Base-by-base conservation (phyloP, 1,140 invertebrate species). In the Lasioglossum baleicum region DNA sequence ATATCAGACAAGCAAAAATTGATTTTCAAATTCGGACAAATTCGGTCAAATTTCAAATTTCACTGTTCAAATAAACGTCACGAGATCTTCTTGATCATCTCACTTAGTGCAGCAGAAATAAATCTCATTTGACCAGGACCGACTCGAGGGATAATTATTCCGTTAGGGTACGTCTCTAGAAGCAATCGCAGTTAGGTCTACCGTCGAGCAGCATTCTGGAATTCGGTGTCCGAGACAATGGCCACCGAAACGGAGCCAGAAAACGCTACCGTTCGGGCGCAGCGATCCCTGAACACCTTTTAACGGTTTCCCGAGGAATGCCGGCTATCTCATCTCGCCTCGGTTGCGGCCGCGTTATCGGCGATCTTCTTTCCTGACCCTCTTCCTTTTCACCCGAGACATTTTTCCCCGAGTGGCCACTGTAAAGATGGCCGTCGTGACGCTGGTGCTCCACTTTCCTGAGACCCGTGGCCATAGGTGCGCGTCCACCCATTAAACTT, bases 261-360 rank as follows among this genome's bases (percentile, higher is more conserved):
- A 26, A 67, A 48, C 65, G 5, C n/a, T 67, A 51, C n/a, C 26
- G 48, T 26, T n/a, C 15, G 15, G 61, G 31, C 58, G 42, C 22
- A 64, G 48, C 56, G 17, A 42, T 63, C 58, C 58, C 17, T 26
- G 53, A 40, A 70, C 58, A 70, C 56, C 66, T 77, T 71, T 77
- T 70, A 77, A 77, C 66, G 75, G 58, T 70, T 77, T 40, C 44
- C 44, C 31, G 3, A 63, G 42, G 75, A 71, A 77, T 63, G 75
- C 58, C 13, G 10, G 42, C 8, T 71, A 77, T 71, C 75, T 77
- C 67, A 22, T 77, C 58, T 63, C 51, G 64, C 13, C 13, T 44
- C 8, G 48, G 63, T 17, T 22, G 31, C 42, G 26, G 53, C 42
- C 66, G 66, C 40, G 75, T 71, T 77, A 77, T 77, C 75, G n/a